Evolutionary conservation across 2,888 invertebrate genomes (phyloP).

Genomic region (Chironomus tentans): DNA sequence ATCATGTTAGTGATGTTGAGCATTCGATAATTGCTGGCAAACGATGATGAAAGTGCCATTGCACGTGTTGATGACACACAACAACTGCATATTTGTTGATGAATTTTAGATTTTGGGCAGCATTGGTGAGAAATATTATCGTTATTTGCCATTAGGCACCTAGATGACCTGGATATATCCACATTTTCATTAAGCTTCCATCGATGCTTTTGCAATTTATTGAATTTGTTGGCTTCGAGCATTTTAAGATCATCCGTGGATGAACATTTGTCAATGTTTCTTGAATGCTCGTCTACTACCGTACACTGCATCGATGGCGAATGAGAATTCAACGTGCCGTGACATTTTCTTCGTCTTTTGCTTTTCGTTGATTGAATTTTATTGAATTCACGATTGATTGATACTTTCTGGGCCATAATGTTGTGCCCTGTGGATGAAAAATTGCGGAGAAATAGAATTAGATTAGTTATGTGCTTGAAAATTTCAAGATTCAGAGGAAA

Average conservation of each 20-base stretch:
- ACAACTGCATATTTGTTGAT: not conserved
- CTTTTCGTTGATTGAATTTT: not conserved
- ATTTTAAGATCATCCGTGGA: not conserved
- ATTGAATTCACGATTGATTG: not conserved
- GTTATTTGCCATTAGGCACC: not conserved
- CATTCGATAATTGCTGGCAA: constrained; percentile 1
- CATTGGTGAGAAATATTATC: not conserved
- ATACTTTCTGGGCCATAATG: not conserved
- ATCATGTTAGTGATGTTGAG: not conserved
- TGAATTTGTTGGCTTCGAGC: not conserved
- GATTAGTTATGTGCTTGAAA: too few relatives aligned
- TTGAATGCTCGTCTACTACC: not conserved
- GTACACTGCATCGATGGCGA: not conserved
- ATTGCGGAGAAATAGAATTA: not conserved
- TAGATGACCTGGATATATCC: not conserved
- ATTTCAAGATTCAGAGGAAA: too few relatives aligned
- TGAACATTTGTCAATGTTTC: not conserved
- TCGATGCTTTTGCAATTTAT: constrained; percentile 15
- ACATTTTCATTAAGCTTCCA: constrained; percentile 13
- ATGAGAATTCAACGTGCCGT: not conserved
- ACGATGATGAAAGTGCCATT: not conserved
- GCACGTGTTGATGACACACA: not conserved
- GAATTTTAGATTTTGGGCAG: not conserved
- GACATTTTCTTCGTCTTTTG: not conserved
- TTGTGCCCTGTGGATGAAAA: not conserved